Evolutionary conservation across 2,888 invertebrate genomes (phyloP).

Genomic region (Acronicta alni): DNA sequence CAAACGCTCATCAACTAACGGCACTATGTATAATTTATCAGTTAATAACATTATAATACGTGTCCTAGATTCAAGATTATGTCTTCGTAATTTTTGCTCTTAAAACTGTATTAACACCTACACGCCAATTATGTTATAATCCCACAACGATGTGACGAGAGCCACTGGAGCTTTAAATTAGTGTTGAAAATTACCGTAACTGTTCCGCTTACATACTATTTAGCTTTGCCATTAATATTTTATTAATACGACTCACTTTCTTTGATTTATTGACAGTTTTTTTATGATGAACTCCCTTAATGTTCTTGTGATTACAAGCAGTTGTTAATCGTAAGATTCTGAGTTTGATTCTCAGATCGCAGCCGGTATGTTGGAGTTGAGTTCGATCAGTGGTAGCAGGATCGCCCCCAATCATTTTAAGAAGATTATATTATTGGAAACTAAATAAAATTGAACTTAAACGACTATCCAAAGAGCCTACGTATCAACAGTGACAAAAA

Average conservation of each 20-base stretch:
- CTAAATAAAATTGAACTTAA: not conserved
- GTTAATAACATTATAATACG: slow-evolving; percentile 12
- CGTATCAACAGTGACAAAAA: slow-evolving; percentile 13
- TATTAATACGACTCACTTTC: slow-evolving; percentile 33
- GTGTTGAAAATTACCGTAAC: slow-evolving; percentile 77
- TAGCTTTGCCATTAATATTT: slow-evolving; percentile 43
- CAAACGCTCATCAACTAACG: slow-evolving; percentile 8
- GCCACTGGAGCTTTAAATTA: slow-evolving; percentile 71
- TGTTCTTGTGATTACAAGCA: too few species aligned
- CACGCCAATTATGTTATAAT: slow-evolving; percentile 71
- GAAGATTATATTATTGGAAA: not conserved
- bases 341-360: too few species aligned
- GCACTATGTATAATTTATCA: slow-evolving; percentile 32
- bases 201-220: slow-evolving; percentile 61
- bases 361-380: too few species aligned
- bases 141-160: slow-evolving; percentile 67
- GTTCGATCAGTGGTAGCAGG: too few species aligned
- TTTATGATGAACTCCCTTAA: not conserved
- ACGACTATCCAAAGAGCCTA: not conserved
- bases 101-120: slow-evolving; percentile 49
- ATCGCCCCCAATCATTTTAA: too few species aligned
- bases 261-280: slow-evolving; percentile 29
- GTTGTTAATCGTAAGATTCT: too few species aligned
- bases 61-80: slow-evolving; percentile 20
- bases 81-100: slow-evolving; percentile 15